Evolutionary conservation across 2,888 invertebrate species (phyloP).

Genomic region (Rhogogaster chlorosoma): DNA sequence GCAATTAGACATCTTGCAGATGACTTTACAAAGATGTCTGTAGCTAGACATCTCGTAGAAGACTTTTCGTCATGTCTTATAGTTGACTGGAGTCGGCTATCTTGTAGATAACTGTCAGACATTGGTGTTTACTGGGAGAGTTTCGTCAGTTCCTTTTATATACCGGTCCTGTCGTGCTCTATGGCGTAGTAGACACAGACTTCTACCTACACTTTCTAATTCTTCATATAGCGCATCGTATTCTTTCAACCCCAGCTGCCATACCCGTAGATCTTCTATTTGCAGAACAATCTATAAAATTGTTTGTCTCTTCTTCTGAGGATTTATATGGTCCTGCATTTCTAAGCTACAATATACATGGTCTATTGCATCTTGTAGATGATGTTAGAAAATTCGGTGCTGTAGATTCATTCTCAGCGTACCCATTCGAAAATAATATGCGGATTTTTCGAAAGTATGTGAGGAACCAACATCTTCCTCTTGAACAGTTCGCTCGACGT

Average conservation of each 20-base stretch:
- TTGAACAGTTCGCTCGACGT: slow-evolving; percentile 11
- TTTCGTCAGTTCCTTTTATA: slow-evolving; percentile 63
- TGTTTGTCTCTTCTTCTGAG: slow-evolving; percentile 52
- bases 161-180: too few species aligned
- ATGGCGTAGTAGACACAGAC: slow-evolving; percentile 54
- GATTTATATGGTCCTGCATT: too few species aligned
- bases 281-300: slow-evolving; percentile 60
- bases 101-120: too few species aligned
- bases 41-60: too few species aligned
- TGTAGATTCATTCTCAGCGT: too few species aligned
- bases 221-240: slow-evolving; percentile 59
- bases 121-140: background rate
- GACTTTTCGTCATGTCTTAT: too few species aligned
- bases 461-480: slow-evolving; percentile 4
- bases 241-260: slow-evolving; percentile 52
- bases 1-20: too few species aligned
- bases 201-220: slow-evolving; percentile 61
- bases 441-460: slow-evolving; percentile 51
- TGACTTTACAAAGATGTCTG: too few species aligned
- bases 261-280: slow-evolving; percentile 53
- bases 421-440: slow-evolving; percentile 71
- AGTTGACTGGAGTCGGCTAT: too few species aligned
- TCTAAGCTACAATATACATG: too few species aligned
- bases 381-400: too few species aligned
- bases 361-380: too few species aligned